A percentile compares a stretch with the other conserved stretches of the same genome.
These are phyloP conservation scores for Microplitis mediator DNA, from an alignment of 1,140 invertebrate species.

Conservation along the genomic window DNA sequence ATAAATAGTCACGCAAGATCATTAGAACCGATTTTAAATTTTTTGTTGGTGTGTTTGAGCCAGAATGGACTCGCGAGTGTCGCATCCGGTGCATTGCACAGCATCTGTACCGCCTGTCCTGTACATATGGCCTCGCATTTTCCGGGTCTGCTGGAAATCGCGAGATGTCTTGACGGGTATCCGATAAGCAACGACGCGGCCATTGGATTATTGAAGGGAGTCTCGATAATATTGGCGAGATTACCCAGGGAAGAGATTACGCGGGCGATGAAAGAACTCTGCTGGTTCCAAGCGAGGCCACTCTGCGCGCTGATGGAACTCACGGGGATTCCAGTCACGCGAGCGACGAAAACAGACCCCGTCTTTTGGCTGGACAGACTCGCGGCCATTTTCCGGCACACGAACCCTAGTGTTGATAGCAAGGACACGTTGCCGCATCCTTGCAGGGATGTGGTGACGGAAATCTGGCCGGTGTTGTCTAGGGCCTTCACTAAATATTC, in stretches of 20 bases:
- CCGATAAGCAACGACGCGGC: slow-evolving; percentile 81
- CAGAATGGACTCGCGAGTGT: slow-evolving; percentile 76
- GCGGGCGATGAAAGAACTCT: slow-evolving; percentile 78
- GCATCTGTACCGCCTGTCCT: slow-evolving; percentile 79
- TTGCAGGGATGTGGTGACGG: slow-evolving; percentile 78
- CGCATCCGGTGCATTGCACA: slow-evolving; percentile 77
- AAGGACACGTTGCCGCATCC: slow-evolving; percentile 74
- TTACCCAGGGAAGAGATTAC: slow-evolving; percentile 70
- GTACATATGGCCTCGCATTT: slow-evolving; percentile 83
- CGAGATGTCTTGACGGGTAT: slow-evolving; percentile 79
- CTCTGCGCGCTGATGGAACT: slow-evolving; percentile 67
- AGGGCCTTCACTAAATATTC: slow-evolving; percentile 79
- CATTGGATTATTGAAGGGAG: slow-evolving; percentile 82
- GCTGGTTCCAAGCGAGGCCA: slow-evolving; percentile 76
- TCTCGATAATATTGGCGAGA: slow-evolving; percentile 68
- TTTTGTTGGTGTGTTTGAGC: slow-evolving; percentile 75
- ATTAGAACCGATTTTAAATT: slow-evolving; percentile 79
- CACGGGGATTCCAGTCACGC: slow-evolving; percentile 47
- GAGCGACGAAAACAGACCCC: slow-evolving; percentile 75
- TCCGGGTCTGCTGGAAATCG: slow-evolving; percentile 79
- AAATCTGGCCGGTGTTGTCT: slow-evolving; percentile 87
- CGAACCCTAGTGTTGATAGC: slow-evolving; percentile 66
- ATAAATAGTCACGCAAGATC: slow-evolving; percentile 85
- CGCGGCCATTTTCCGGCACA: slow-evolving; percentile 85
- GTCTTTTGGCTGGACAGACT: slow-evolving; percentile 91